Evolutionary conservation across 1,140 invertebrate species (phyloP), one percentile per base, ranked within the genome.

Genomic region (Dendroctonus ponderosae): DNA sequence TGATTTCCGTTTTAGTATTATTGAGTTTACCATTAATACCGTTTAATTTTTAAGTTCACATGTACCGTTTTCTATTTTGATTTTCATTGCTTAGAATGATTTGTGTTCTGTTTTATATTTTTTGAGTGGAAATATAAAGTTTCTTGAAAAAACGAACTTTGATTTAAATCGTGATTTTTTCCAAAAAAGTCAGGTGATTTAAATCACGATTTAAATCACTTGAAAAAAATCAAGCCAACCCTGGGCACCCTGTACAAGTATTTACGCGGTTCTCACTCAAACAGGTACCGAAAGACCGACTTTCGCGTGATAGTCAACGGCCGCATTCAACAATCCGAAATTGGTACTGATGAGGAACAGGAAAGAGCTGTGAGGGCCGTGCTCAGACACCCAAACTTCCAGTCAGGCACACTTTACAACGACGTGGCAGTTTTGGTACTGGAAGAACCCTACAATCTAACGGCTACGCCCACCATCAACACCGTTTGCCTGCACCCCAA

Each of bases 271-370:
- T n/a, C 4, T 37, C n/a, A 0, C 3, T 6, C 15, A 4, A 39
- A 54, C 37, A 11, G 12, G 3, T 8, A 94, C 39, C 82, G 80
- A 71, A 26, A 26, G 26, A 26, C 1, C 26, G 26, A 26, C 26
- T 26, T 26, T 3, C 26, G 26, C 26, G 76, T 85, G 8, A 79
- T 87, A 9, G 84, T 86, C 4, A 88, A 88, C 0, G 89, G 90
- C 74, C 89, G 88, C 87, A 88, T 90, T 73, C 86, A 88, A 0
- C 85, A 87, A 77, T 86, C 84, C 0, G 80, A 76, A 9, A 82
- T 83, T 49, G 88, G 90, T 74, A 78, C 85, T 4, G 77, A 84
- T 15, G 82, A 82, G 0, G 83, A 83, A 66, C 85, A 88, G 69
- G 88, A 89, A 73, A 78, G 81, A 54, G 44, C 75, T 1, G 84